Evolutionary conservation across 2,888 invertebrate genomes (phyloP), one percentile per base, ranked within the genome.

Genomic region (Seira ritae): DNA sequence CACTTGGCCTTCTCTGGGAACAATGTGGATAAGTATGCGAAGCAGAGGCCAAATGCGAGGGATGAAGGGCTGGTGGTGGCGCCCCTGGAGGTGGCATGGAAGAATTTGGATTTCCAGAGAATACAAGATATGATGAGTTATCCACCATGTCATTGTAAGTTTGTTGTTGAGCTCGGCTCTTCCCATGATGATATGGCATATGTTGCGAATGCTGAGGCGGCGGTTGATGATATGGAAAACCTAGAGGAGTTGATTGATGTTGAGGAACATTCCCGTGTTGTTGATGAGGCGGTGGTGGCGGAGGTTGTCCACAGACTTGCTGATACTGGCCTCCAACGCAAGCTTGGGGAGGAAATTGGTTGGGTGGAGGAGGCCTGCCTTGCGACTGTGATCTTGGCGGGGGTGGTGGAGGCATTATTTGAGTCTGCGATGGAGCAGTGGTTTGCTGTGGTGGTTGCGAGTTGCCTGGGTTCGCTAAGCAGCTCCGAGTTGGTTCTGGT

Each of bases 71-170:
- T 2, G 31, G 31, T 15, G 42, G 62, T 2, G 66, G 66, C 17
- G 74, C 42, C 20, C 66, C 46, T 75, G 75, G 8, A 62, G 79
- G 70, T 65, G 65, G 69, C 75, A 81, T 31, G 81, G 81, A 81
- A 81, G 81, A 71, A 55, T 76, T 81, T 22, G 81, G 81, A 75
- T 75, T 81, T 76, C 81, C 81, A 81, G 81, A 81, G 81, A 81
- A 81, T 76, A 76, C 75, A 37, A 80, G 81, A 81, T 81, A 81
- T 81, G 81, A 81, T 81, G 81, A 81, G 75, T 81, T 81, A 68
- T 81, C 81, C 81, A 81, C 75, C 81, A 81, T 81, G 75, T 81
- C 81, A 75, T 76, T 81, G 71, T 81, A 76, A 69, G 66, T 76
- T 70, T 81, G 81, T 66, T 81, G 81, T 76, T 81, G 81, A 81